A percentile compares a stretch with the other conserved stretches of the same genome.
These are phyloP conservation scores for Eristalis intricaria DNA, from an alignment of 2,888 invertebrate species.

Conservation along the genomic window DNA sequence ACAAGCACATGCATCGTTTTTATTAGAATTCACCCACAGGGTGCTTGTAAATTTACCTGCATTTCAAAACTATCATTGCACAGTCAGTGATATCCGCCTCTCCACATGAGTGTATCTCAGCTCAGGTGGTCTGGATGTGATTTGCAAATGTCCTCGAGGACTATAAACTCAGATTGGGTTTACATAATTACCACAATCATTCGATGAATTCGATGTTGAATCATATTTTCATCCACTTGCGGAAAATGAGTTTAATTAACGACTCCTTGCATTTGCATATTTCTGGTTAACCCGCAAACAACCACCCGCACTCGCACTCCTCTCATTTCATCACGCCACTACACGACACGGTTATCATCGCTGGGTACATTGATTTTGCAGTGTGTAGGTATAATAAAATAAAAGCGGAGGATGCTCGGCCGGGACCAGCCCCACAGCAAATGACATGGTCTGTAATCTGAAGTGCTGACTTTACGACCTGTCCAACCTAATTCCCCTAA, in stretches of 20 bases:
- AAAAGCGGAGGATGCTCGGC: neutral
- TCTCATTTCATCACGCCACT: neutral
- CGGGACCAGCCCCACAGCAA: neutral
- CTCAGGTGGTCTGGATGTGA: neutral
- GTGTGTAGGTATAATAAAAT: neutral
- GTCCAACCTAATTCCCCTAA: neutral
- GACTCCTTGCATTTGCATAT: neutral
- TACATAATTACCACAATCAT: neutral
- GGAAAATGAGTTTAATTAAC: neutral
- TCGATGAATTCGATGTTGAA: neutral
- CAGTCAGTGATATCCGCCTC: neutral
- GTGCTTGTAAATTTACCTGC: neutral
- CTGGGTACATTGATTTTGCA: neutral
- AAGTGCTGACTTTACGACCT: neutral
- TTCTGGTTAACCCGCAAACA: neutral
- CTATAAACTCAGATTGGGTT: neutral
- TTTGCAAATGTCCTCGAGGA: neutral
- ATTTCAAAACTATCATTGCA: neutral
- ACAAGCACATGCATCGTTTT: neutral
- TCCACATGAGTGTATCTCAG: neutral
- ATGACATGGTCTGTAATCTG: neutral
- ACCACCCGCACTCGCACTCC: neutral
- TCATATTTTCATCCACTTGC: neutral
- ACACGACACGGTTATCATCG: neutral
- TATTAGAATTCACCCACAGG: neutral